phyloP scores from a whole-genome alignment of 2,113 vertebrate genomes.

The Cariama cristata region DNA sequence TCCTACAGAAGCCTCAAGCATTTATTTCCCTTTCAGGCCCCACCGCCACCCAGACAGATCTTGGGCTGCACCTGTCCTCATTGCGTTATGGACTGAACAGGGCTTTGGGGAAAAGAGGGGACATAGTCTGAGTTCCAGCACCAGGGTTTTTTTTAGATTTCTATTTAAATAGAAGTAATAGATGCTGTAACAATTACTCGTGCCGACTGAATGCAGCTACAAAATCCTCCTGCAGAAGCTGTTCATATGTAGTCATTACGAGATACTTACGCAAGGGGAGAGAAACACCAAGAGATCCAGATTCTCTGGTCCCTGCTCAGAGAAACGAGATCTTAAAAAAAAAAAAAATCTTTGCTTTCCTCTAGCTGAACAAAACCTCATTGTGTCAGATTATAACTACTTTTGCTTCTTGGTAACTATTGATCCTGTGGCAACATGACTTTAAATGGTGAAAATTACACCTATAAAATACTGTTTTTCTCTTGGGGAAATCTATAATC shows the following conservation, averaged over 20 bases:
- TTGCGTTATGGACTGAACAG: neutral
- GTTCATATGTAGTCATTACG: rapidly evolving
- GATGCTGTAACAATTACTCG: neutral
- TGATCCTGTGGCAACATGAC: neutral
- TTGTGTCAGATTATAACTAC: neutral
- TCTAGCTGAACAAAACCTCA: neutral
- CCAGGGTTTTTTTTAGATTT: neutral
- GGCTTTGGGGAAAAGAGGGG: neutral
- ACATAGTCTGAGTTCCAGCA: neutral
- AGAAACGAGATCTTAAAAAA: neutral
- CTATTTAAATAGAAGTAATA: neutral
- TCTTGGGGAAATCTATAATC: neutral
- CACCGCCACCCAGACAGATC: neutral
- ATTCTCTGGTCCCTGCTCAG: neutral
- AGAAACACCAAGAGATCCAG: neutral
- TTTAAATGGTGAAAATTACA: neutral
- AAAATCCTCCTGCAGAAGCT: neutral
- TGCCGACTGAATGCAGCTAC: neutral
- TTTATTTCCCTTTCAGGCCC: neutral
- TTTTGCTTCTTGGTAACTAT: neutral
- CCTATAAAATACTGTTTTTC: neutral
- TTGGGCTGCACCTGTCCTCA: rapidly evolving
- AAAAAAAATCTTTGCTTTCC: neutral
- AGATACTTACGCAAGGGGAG: neutral
- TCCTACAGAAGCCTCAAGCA: neutral